Evolutionary conservation across 2,888 invertebrate genomes (phyloP), one percentile per base, ranked within the genome.

Genomic region (Emmelina monodactyla): DNA sequence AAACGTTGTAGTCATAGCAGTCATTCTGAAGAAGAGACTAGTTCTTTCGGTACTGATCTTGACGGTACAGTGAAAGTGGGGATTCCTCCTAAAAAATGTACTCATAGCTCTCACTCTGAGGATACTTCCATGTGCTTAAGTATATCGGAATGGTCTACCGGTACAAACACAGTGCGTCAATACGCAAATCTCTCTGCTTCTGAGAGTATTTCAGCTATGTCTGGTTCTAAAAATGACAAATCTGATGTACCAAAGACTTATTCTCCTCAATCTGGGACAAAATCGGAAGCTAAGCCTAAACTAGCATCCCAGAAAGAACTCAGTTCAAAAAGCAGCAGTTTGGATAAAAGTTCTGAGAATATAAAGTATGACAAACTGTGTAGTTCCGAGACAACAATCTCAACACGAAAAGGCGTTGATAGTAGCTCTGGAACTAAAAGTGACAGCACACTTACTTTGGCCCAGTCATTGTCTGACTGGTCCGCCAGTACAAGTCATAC

Each of bases 81-180:
- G 1, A 60, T 91, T 13, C 89, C 89, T 48, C 89, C 87, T 40
- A 89, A 89, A 52, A 91, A 89, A 58, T 91, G 90, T 53, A 91
- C 91, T 0, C 89, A 91, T 46, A 88, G 91, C 50, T 88, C 91
- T 0, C 91, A 91, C 65, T 91, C 92, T 4, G 92, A 92, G 64
- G 92, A 92, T 51, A 92, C 92, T 0, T 92, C 92, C 0, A 88
- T 92, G 58, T 92, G 92, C 12, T 70, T 92, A 16, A 92, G 92
- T 53, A 87, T 91, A 52, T 92, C 92, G 2, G 92, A 93, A 54
- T 92, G 92, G 91, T 92, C 92, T 0, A 92, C 91, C 22, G 92
- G 91, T 34, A 92, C 91, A 0, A 92, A 90, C 46, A 92, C 92
- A 0, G 92, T 92, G 1, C 85, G 88, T 1, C 88, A 91, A 56